A percentile compares a stretch with the other conserved stretches of the same genome.
phyloP scores from a whole-genome alignment of 2,113 vertebrate species.

The Malurus elegans region DNA sequence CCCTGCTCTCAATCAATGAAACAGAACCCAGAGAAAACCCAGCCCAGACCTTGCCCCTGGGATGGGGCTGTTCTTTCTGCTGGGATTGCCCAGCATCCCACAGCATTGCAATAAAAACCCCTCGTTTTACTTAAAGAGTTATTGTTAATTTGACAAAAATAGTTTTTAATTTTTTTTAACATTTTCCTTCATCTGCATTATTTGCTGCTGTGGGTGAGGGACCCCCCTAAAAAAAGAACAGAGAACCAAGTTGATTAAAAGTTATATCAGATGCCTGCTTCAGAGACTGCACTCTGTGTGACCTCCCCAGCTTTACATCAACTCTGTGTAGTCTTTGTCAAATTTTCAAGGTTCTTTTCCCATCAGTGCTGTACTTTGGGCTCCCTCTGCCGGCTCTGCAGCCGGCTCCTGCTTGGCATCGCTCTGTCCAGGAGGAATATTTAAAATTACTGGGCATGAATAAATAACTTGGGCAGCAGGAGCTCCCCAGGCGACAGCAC shows the following conservation, averaged over 20 bases:
- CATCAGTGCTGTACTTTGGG: background rate
- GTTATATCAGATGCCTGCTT: background rate
- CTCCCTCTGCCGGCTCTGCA: conserved; percentile 69
- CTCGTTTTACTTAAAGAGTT: background rate
- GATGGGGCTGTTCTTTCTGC: background rate
- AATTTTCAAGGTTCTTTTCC: background rate
- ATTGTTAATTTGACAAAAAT: background rate
- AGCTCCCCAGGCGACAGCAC: background rate
- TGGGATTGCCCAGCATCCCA: background rate
- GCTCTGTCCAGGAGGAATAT: background rate
- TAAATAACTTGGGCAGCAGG: background rate
- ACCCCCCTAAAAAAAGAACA: background rate
- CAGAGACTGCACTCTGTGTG: conserved; percentile 26
- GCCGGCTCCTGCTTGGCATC: fast-evolving
- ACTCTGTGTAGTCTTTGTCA: conserved; percentile 9
- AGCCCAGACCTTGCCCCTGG: background rate
- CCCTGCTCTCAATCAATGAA: background rate
- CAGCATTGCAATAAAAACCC: background rate
- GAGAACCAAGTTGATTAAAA: background rate
- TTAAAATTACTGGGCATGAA: background rate
- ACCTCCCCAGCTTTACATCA: conserved; percentile 38
- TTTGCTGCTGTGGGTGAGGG: background rate
- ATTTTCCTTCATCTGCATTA: background rate
- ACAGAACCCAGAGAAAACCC: background rate
- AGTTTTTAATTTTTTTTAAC: background rate